Evolutionary conservation across 1,140 invertebrate species (phyloP).

Genomic region (Archegozetes longisetosus): DNA sequence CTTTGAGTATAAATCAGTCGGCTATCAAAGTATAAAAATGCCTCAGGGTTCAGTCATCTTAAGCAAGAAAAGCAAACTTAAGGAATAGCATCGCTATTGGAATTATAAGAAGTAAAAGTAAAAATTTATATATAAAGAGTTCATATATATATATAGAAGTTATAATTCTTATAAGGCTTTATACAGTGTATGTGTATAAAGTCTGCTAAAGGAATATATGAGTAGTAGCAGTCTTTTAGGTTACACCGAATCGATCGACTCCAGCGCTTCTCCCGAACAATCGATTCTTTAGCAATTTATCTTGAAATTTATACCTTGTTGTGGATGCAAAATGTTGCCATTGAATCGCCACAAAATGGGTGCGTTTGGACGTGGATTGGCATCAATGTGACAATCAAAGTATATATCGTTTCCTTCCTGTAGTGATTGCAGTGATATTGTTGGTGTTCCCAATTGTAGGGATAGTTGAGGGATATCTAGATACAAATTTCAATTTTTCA

Average conservation of each 20-base stretch:
- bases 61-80: no score
- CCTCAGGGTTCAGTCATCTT: no score
- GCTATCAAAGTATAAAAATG: no score
- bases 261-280: background rate
- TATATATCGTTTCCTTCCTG: conserved; percentile 62
- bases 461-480: conserved; percentile 69
- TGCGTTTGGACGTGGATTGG: conserved; percentile 18
- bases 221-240: background rate
- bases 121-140: no score
- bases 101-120: no score
- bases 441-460: conserved; percentile 56
- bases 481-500: background rate
- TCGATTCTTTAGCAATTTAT: no score
- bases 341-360: conserved; percentile 18
- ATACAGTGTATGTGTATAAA: no score
- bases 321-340: conserved; percentile 17
- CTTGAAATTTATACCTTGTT: conserved; percentile 8
- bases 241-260: background rate
- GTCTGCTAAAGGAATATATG: background rate
- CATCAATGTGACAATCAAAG: conserved; percentile 47
- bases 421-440: conserved; percentile 46
- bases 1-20: no score
- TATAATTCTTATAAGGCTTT: no score
- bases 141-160: no score
- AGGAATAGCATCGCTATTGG: no score